Conservation (phyloP, 2,797 vertebrate species). For the Zenarchopterus dispar region DNA sequence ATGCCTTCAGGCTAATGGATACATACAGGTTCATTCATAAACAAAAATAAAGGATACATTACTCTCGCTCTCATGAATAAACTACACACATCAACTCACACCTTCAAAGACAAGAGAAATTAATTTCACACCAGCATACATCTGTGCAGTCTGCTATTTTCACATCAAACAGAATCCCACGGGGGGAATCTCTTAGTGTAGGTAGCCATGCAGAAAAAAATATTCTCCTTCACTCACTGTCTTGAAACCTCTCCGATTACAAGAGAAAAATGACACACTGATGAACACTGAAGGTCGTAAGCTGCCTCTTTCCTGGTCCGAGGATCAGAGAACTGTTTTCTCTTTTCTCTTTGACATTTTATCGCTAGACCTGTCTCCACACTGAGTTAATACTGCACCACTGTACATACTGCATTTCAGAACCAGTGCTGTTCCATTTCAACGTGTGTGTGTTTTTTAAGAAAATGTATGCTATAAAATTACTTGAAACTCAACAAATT, state of each 20-base stretch:
- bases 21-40: slow-evolving; percentile 23
- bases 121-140: slow-evolving; percentile 48
- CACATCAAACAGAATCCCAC: slow-evolving; percentile 80
- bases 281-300: slow-evolving; percentile 74
- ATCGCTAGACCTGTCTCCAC: slow-evolving; percentile 32
- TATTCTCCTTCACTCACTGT: slow-evolving; percentile 57
- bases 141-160: slow-evolving; percentile 67
- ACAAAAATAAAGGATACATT: slow-evolving; percentile 33
- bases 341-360: slow-evolving; percentile 43
- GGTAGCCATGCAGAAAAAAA: slow-evolving; percentile 78
- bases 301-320: slow-evolving; percentile 31
- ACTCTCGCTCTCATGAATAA: slow-evolving; percentile 44
- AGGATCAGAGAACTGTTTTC: slow-evolving; percentile 32
- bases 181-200: slow-evolving; percentile 74
- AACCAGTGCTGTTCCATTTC: slow-evolving; percentile 5
- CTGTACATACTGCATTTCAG: slow-evolving; percentile 10
- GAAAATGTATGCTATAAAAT: background rate
- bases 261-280: slow-evolving; percentile 66
- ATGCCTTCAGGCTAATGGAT: slow-evolving; percentile 26
- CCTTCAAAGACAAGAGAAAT: slow-evolving; percentile 44
- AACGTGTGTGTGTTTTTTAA: background rate
- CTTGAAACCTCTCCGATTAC: slow-evolving; percentile 59
- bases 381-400: slow-evolving; percentile 15
- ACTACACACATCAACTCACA: slow-evolving; percentile 19
- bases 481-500: no score